Conservation (phyloP, 2,888 invertebrate genomes). For the Cryptosula pallasiana region DNA sequence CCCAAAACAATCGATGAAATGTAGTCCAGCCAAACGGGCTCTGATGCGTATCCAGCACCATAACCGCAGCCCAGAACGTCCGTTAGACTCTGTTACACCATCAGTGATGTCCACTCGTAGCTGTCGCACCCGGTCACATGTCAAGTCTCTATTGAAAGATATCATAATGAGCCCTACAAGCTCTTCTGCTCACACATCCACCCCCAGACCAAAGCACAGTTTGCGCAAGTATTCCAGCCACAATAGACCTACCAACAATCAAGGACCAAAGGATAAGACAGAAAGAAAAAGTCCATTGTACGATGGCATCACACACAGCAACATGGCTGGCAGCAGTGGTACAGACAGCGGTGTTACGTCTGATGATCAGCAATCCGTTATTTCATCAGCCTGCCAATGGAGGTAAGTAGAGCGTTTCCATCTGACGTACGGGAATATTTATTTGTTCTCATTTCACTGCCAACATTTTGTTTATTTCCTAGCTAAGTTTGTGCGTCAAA, state of each 20-base stretch:
- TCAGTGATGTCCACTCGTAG: not conserved
- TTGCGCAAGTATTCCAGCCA: too few species aligned
- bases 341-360: not conserved
- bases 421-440: too few species aligned
- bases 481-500: too few species aligned
- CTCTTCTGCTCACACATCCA: not conserved
- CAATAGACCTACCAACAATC: not conserved
- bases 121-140: constrained; percentile 20
- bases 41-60: constrained; percentile 14
- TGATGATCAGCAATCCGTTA: not conserved
- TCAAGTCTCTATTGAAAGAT: constrained; percentile 4
- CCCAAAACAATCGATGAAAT: not conserved
- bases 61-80: constrained; percentile 4
- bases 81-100: not conserved
- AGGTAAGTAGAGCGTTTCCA: constrained; percentile 19
- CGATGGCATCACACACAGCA: not conserved
- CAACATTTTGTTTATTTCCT: too few species aligned
- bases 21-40: not conserved
- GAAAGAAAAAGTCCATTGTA: not conserved
- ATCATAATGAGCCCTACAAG: not conserved
- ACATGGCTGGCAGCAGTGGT: not conserved
- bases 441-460: too few species aligned
- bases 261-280: not conserved
- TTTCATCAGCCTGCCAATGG: constrained; percentile 5
- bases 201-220: not conserved